Evolutionary conservation across 2,797 vertebrate species (phyloP).

Genomic region (Propithecus perrieri): DNA sequence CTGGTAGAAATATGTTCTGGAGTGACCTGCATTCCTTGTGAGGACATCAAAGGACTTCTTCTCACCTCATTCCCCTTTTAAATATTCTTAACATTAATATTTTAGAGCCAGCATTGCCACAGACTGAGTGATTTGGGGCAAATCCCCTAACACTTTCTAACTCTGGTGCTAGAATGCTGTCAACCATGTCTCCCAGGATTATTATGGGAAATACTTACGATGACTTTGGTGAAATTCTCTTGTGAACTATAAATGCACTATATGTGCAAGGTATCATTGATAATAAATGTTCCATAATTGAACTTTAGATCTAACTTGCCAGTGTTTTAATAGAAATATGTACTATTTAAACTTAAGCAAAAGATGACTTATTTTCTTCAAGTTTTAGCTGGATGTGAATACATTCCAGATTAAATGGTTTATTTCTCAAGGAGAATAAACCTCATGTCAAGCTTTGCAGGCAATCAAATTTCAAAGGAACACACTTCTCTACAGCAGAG

Average conservation of each 20-base stretch:
- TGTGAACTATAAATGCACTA: not conserved
- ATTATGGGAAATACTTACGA: not conserved
- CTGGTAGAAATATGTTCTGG: not conserved
- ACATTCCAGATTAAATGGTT: constrained; percentile 51
- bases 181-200: not conserved
- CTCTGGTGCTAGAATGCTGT: not conserved
- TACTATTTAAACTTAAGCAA: not conserved
- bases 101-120: not conserved
- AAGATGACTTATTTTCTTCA: not conserved
- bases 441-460: not conserved
- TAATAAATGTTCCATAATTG: not conserved
- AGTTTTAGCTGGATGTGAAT: not conserved
- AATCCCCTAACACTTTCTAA: not conserved
- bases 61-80: not conserved
- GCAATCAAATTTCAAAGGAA: constrained; percentile 63
- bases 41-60: not conserved
- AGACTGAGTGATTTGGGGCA: not conserved
- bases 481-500: not conserved
- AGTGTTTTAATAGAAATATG: not conserved
- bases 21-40: too few species aligned
- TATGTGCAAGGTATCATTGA: not conserved
- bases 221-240: not conserved
- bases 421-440: constrained; percentile 15
- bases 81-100: not conserved
- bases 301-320: not conserved